A percentile compares a stretch with the other conserved stretches of the same genome.
These are phyloP conservation scores for Caenorhabditis imperialis DNA, from an alignment of 2,888 invertebrate genomes.

Conservation along the genomic window DNA sequence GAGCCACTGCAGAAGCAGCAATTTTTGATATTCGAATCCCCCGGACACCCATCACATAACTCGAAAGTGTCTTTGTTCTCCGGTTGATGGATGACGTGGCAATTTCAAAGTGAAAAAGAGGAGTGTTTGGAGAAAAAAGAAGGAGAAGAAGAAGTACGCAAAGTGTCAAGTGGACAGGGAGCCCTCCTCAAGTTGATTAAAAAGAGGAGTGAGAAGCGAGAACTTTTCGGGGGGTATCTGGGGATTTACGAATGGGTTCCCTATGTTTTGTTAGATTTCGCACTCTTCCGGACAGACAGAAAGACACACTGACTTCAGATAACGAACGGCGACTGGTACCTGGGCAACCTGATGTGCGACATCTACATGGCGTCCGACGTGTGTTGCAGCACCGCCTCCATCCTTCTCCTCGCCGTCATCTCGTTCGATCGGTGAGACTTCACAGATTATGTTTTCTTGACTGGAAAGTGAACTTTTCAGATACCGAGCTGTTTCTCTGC, in stretches of 20 bases:
- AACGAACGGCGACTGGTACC: constrained; percentile 79
- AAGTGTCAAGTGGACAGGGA: too few relatives aligned
- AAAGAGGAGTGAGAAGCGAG: constrained; percentile 1
- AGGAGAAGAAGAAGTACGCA: too few relatives aligned
- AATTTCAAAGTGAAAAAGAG: constrained; percentile 16
- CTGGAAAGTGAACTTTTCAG: constrained; percentile 80
- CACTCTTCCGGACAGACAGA: not conserved
- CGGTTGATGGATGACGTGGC: constrained; percentile 34
- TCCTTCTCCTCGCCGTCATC: constrained; percentile 81
- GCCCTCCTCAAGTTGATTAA: constrained; percentile 32
- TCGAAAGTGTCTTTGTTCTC: too few relatives aligned
- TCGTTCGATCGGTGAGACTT: constrained; percentile 80
- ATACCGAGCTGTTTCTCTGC: constrained; percentile 98
- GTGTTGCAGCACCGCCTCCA: constrained; percentile 81
- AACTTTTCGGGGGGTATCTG: not conserved
- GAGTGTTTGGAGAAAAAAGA: not conserved
- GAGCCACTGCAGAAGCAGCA: too few relatives aligned
- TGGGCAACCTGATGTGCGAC: constrained; percentile 80
- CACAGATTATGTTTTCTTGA: not conserved
- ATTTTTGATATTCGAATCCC: constrained; percentile 37
- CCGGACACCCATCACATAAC: constrained; percentile 49
- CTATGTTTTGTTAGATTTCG: not conserved
- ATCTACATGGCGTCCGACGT: constrained; percentile 81
- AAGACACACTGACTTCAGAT: constrained; percentile 77
- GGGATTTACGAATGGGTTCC: not conserved